Conservation (phyloP, 1,140 invertebrate species). For the Octopus sinensis region DNA sequence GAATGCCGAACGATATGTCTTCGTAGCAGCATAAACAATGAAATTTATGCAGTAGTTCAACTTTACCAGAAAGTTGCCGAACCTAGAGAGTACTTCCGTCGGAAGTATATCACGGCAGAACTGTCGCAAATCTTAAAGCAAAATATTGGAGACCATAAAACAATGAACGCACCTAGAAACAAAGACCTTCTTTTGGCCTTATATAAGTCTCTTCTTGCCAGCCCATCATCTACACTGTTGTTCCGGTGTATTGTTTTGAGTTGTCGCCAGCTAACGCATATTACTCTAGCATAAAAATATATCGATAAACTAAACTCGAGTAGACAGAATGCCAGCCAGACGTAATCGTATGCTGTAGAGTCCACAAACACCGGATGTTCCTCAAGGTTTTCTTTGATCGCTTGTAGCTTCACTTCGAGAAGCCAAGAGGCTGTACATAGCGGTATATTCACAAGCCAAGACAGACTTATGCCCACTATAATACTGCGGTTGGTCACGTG, state of each 20-base stretch:
- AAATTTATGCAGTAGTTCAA: background rate
- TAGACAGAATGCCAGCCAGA: background rate
- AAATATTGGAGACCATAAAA: background rate
- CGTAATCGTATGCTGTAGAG: background rate
- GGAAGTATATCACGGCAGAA: background rate
- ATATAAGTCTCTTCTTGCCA: background rate
- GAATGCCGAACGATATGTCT: background rate
- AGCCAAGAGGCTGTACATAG: background rate
- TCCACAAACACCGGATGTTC: too few relatives aligned
- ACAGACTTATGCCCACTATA: background rate
- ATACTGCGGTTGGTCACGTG: background rate
- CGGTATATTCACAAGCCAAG: background rate
- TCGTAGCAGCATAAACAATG: background rate
- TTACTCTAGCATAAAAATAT: background rate
- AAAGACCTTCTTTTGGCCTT: background rate
- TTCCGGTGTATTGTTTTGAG: background rate
- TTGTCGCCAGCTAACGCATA: background rate
- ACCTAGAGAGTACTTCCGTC: background rate
- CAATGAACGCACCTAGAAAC: background rate
- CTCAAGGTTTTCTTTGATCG: too few relatives aligned
- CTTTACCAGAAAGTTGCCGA: background rate
- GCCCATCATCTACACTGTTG: background rate
- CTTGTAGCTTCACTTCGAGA: too few relatives aligned
- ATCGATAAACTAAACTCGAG: background rate
- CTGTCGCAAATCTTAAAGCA: background rate